Conservation (phyloP, 2,113 vertebrate genomes). For the Bombycilla garrulus region DNA sequence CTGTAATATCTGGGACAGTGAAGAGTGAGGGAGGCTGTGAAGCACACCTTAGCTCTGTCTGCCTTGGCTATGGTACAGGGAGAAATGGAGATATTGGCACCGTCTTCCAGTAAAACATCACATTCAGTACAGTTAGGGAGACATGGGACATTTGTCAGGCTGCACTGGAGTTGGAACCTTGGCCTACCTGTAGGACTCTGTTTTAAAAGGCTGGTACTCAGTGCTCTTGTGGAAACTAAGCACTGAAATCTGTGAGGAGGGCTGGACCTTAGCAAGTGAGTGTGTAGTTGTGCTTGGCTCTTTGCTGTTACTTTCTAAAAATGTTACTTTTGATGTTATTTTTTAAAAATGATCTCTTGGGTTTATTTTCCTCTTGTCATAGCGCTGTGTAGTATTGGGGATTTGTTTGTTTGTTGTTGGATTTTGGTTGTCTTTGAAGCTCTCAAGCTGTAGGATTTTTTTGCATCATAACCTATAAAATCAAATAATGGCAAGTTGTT, state of each 20-base stretch:
- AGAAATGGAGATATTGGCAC: not conserved
- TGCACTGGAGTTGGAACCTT: not conserved
- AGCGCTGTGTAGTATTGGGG: not conserved
- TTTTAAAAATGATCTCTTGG: not conserved
- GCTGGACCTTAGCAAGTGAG: not conserved
- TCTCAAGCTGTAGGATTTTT: not conserved
- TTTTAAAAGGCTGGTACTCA: not conserved
- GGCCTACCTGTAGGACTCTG: not conserved
- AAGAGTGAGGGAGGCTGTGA: fast-evolving
- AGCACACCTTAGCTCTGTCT: not conserved
- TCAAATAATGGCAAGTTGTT: not conserved
- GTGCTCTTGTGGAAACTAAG: not conserved
- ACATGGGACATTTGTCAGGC: not conserved
- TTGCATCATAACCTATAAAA: not conserved
- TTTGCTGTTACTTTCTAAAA: not conserved
- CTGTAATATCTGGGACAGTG: not conserved
- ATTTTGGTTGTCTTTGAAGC: not conserved
- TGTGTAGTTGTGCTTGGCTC: not conserved
- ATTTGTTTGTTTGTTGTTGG: not conserved
- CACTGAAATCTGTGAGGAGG: not conserved
- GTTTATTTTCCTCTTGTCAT: not conserved
- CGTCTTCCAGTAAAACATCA: not conserved
- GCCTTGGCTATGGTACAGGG: not conserved
- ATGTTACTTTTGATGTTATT: not conserved
- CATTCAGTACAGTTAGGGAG: not conserved